Evolutionary conservation across 2,888 invertebrate genomes (phyloP).

Genomic region (Spisula subtruncata): DNA sequence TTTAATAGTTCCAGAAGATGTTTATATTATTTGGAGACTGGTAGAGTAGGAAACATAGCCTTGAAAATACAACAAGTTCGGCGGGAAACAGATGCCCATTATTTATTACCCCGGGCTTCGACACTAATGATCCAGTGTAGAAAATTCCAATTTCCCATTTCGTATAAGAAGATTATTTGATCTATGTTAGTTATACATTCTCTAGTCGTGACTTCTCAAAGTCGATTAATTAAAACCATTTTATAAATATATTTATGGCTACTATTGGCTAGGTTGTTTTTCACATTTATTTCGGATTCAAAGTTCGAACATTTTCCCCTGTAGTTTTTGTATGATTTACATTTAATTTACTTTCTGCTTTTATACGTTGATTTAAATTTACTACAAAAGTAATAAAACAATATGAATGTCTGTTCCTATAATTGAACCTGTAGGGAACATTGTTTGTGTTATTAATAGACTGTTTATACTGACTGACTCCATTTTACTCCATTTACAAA

Average conservation of each 20-base stretch:
- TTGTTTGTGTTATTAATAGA: too few species aligned
- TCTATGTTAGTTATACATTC: constrained; percentile 9
- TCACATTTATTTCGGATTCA: background rate
- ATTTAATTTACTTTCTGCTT: background rate
- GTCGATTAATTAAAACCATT: background rate
- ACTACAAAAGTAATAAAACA: too few species aligned
- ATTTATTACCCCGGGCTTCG: constrained; percentile 61
- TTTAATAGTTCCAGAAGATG: constrained; percentile 25
- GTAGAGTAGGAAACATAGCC: constrained; percentile 13
- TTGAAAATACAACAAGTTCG: constrained; percentile 30
- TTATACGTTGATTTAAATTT: too few species aligned
- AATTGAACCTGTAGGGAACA: too few species aligned
- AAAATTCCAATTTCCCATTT: constrained; percentile 50
- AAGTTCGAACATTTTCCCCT: background rate
- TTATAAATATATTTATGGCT: background rate
- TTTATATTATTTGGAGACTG: constrained; percentile 49
- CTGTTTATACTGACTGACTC: too few species aligned
- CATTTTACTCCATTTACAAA: too few species aligned
- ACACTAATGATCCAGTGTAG: constrained; percentile 64
- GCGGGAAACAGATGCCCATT: constrained; percentile 64
- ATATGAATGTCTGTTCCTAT: too few species aligned
- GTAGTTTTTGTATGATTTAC: background rate
- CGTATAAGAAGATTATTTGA: constrained; percentile 36
- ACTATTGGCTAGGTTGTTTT: too few species aligned
- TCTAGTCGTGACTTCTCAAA: background rate